Evolutionary conservation across 2,888 invertebrate genomes (phyloP).

Genomic region (Heliconius ethilla): DNA sequence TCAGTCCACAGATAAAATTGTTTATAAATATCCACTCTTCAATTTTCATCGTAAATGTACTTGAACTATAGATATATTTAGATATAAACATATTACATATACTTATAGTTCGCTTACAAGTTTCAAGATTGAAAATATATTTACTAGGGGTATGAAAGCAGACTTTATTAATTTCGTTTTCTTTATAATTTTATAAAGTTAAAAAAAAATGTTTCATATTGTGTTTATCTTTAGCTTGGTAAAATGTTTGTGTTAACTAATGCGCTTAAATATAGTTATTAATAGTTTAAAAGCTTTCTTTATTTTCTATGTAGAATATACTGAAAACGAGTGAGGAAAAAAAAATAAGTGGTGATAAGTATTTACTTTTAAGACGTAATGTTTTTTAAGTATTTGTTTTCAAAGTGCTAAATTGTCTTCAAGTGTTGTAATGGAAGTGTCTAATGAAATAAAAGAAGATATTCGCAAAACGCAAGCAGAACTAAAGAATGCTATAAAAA

Average conservation of each 20-base stretch:
- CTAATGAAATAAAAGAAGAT: slow-evolving; percentile 83
- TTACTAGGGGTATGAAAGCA: background rate
- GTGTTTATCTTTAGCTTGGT: slow-evolving; percentile 2
- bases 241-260: slow-evolving; percentile 1
- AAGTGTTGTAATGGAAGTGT: slow-evolving; percentile 78
- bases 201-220: background rate
- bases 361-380: background rate
- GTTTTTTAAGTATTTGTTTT: slow-evolving; percentile 12
- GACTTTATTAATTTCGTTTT: background rate
- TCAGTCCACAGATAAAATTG: slow-evolving; percentile 12
- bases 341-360: slow-evolving; percentile 11
- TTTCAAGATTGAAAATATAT: slow-evolving; percentile 4
- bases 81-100: background rate
- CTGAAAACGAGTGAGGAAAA: background rate
- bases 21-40: background rate
- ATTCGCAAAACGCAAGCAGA: slow-evolving; percentile 83
- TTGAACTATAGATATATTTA: slow-evolving; percentile 11
- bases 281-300: slow-evolving; percentile 11
- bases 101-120: slow-evolving; percentile 16
- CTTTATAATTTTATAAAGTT: slow-evolving; percentile 1
- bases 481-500: slow-evolving; percentile 83
- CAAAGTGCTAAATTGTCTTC: slow-evolving; percentile 1
- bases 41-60: background rate
- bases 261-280: slow-evolving; percentile 3
- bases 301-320: background rate